Conservation (phyloP, 2,113 vertebrate genomes). For the Condylura cristata region DNA sequence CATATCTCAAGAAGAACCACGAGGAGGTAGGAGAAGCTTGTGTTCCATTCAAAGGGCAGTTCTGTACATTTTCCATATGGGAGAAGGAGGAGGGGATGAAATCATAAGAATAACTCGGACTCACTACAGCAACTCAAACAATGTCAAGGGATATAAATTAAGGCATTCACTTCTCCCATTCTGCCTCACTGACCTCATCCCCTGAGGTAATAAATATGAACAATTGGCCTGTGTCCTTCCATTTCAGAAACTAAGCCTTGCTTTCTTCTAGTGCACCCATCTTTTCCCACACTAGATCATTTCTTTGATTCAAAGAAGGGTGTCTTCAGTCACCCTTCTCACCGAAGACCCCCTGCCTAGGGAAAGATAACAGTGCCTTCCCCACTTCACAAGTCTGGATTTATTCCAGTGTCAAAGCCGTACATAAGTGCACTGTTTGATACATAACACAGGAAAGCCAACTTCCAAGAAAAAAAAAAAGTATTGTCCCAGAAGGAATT, state of each 20-base stretch:
- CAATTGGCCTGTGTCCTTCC: neutral
- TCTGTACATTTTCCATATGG: neutral
- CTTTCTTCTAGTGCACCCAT: neutral
- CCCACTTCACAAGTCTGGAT: neutral
- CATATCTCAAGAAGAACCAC: constrained; percentile 92
- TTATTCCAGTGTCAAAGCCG: neutral
- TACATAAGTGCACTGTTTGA: neutral
- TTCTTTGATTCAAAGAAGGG: neutral
- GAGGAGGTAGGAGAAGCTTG: constrained; percentile 86
- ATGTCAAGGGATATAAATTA: neutral
- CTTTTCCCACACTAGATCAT: neutral
- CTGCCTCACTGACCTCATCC: neutral
- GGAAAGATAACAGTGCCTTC: neutral
- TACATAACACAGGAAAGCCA: neutral
- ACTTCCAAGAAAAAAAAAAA: neutral
- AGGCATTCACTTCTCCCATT: neutral
- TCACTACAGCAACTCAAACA: neutral
- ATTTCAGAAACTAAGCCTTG: neutral
- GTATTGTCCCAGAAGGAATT: neutral
- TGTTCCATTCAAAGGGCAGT: neutral
- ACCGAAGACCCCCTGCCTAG: neutral
- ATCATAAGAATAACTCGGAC: neutral
- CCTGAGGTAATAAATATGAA: neutral
- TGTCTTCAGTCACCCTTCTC: neutral
- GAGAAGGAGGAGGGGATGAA: accelerated